phyloP scores from a whole-genome alignment of 2,888 invertebrate genomes.

The Acheta domesticus region DNA sequence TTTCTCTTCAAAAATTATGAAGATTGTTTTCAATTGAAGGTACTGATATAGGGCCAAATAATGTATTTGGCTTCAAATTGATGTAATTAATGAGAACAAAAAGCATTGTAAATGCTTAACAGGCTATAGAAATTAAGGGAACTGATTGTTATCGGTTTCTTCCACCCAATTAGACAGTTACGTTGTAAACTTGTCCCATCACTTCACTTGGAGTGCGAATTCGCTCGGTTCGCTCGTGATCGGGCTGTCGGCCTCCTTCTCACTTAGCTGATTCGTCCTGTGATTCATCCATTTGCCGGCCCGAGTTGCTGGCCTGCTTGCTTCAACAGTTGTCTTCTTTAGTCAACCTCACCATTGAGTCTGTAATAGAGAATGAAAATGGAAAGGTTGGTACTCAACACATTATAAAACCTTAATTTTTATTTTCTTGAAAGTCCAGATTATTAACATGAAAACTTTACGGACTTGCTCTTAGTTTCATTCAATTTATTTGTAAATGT shows the following conservation, averaged over 20 bases:
- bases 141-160: constrained; percentile 37
- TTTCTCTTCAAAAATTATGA: not conserved
- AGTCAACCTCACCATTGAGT: constrained; percentile 30
- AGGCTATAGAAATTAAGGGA: constrained; percentile 19
- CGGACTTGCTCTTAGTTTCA: too few relatives aligned
- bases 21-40: constrained; percentile 18
- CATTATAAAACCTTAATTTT: constrained; percentile 24
- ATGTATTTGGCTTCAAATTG: constrained; percentile 18
- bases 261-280: constrained; percentile 32
- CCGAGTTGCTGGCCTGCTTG: constrained; percentile 29
- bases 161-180: constrained; percentile 38
- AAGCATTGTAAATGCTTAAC: constrained; percentile 25
- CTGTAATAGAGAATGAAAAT: constrained; percentile 27
- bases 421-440: not conserved
- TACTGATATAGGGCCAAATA: not conserved
- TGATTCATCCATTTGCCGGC: constrained; percentile 33
- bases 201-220: constrained; percentile 33
- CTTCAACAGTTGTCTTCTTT: constrained; percentile 32
- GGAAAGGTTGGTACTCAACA: constrained; percentile 33
- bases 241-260: constrained; percentile 30
- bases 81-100: constrained; percentile 23
- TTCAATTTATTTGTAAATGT: too few relatives aligned
- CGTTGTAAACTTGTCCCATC: constrained; percentile 36
- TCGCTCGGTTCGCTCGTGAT: constrained; percentile 31
- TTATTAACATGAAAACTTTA: too few relatives aligned